Conservation (phyloP, 30 jellyfish, hydroid and myxozoan genomes). For the Hydractinia symbiolongicarpus region DNA sequence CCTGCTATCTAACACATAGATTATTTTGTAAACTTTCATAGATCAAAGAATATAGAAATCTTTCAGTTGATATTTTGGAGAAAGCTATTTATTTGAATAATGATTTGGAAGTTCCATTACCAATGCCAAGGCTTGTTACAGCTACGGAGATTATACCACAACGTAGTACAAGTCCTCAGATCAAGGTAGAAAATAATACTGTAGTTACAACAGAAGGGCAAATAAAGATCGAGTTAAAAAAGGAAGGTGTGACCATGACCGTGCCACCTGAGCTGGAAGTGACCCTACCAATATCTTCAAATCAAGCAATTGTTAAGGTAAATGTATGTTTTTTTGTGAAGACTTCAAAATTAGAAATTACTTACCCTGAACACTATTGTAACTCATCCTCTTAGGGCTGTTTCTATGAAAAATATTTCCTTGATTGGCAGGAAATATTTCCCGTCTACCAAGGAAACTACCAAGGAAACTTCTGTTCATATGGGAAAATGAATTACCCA, state of each 20-base stretch:
- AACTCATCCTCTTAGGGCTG: too few species aligned
- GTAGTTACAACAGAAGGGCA: background rate
- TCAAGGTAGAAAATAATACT: background rate
- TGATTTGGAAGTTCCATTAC: constrained; percentile 25
- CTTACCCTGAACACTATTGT: too few species aligned
- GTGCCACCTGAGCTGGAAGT: constrained; percentile 12
- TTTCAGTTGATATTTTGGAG: constrained; percentile 31
- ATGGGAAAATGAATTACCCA: too few species aligned
- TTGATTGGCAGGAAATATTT: too few species aligned
- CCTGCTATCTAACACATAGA: too few species aligned
- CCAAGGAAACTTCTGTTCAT: too few species aligned
- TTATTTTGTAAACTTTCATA: background rate
- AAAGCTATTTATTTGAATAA: background rate
- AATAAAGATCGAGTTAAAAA: background rate
- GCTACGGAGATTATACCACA: background rate
- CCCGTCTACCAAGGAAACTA: too few species aligned
- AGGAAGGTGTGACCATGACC: constrained; percentile 15
- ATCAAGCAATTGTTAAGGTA: constrained; percentile 7
- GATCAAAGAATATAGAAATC: constrained; percentile 31
- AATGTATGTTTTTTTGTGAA: background rate
- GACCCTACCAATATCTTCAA: background rate
- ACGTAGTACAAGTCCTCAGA: background rate
- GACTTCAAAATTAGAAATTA: background rate
- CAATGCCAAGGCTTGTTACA: background rate
- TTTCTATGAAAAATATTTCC: too few species aligned